Evolutionary conservation across 2,797 vertebrate genomes (phyloP).

Genomic region (Periparus ater): DNA sequence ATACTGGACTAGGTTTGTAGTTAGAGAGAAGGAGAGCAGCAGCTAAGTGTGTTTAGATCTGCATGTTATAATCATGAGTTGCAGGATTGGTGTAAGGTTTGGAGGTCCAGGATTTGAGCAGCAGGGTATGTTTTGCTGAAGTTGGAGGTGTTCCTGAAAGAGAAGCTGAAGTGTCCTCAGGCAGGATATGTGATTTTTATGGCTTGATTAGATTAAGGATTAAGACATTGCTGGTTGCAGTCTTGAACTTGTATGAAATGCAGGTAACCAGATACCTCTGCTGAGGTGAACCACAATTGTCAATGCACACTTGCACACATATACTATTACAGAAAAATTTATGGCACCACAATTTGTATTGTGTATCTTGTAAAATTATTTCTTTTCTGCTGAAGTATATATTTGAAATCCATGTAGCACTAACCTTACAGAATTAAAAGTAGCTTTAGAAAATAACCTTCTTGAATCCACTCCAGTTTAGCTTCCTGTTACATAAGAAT

Average conservation of each 20-base stretch:
- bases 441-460: background rate
- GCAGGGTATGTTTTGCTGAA: background rate
- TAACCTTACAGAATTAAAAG: background rate
- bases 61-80: background rate
- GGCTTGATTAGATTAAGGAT: background rate
- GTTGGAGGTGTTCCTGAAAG: background rate
- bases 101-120: background rate
- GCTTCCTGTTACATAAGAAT: background rate
- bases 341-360: background rate
- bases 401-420: background rate
- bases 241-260: background rate
- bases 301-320: accelerated
- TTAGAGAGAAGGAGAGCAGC: background rate
- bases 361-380: background rate
- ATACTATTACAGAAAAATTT: background rate
- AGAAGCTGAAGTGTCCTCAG: background rate
- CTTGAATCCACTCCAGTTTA: background rate
- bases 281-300: background rate
- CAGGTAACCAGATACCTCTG: background rate
- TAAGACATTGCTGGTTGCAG: background rate
- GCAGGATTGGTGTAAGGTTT: background rate
- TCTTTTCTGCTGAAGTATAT: background rate
- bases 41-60: background rate
- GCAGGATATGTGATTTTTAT: background rate
- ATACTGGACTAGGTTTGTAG: background rate